Evolutionary conservation across 30 jellyfish, hydroid and myxozoan species (phyloP).

Genomic region (Nemopilema nomurai): DNA sequence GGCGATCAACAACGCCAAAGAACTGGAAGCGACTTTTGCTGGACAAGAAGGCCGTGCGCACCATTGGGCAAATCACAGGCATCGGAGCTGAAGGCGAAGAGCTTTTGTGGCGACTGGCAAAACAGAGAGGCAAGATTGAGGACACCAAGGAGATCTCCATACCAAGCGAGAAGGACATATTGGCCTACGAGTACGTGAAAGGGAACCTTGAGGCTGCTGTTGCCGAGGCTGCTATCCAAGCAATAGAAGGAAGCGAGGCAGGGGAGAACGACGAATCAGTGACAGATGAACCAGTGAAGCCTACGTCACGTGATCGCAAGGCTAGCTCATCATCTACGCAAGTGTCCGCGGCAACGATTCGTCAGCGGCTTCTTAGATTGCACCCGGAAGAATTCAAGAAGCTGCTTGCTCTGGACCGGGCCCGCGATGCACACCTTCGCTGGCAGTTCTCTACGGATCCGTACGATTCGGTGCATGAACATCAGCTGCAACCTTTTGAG

Average conservation of each 20-base stretch:
- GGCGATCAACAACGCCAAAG: constrained; percentile 97
- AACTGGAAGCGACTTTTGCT: constrained; percentile 88
- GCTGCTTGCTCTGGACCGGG: constrained; percentile 87
- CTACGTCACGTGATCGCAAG: background rate
- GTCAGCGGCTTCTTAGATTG: constrained; percentile 77
- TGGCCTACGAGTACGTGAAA: constrained; percentile 82
- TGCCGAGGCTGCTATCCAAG: constrained; percentile 70
- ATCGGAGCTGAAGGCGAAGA: constrained; percentile 98
- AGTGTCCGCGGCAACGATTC: constrained; percentile 64
- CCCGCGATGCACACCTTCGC: constrained; percentile 94
- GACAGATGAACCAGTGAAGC: background rate
- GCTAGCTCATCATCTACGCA: constrained; percentile 5
- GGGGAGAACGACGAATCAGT: constrained; percentile 48
- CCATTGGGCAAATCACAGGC: constrained; percentile 89
- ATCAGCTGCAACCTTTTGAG: constrained; percentile 88
- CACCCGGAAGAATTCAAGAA: constrained; percentile 97
- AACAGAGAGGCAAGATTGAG: constrained; percentile 81
- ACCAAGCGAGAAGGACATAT: constrained; percentile 74
- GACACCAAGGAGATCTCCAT: constrained; percentile 44
- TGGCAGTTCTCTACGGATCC: constrained; percentile 98
- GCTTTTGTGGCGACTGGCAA: constrained; percentile 90
- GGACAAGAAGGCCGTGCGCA: constrained; percentile 83
- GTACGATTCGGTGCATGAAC: constrained; percentile 95
- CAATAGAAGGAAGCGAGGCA: constrained; percentile 34
- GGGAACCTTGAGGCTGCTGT: constrained; percentile 74